A percentile compares a stretch with the other conserved stretches of the same genome.
phyloP scores from a whole-genome alignment of 2,797 vertebrate genomes.

The Otolemur crassicaudatus region DNA sequence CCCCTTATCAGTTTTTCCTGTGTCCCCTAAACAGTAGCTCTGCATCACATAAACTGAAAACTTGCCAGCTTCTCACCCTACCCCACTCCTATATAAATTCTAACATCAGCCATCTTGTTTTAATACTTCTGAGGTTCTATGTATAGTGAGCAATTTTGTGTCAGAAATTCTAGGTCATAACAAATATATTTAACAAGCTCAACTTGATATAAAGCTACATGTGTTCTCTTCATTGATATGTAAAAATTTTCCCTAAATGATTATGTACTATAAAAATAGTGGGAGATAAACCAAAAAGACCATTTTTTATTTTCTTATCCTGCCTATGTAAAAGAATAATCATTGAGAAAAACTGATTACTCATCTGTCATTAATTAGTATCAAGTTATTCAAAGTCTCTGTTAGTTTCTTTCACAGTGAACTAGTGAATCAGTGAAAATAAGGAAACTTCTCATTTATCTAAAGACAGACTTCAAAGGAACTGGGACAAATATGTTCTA shows the following conservation, averaged over 20 bases:
- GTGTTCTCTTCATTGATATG: background rate
- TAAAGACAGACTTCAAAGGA: conserved; percentile 59
- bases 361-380: conserved; percentile 37
- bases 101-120: conserved; percentile 37
- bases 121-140: conserved; percentile 63
- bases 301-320: conserved; percentile 34
- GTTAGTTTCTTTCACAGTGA: conserved; percentile 58
- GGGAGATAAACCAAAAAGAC: conserved; percentile 66
- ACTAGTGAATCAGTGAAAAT: conserved; percentile 58
- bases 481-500: conserved; percentile 68
- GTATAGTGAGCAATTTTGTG: conserved; percentile 63
- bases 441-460: conserved; percentile 37
- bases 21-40: conserved; percentile 64
- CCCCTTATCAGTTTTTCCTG: conserved; percentile 46
- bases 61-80: conserved; percentile 50
- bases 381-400: conserved; percentile 65
- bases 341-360: conserved; percentile 47
- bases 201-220: conserved; percentile 42
- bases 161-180: conserved; percentile 64
- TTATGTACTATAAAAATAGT: conserved; percentile 51
- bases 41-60: conserved; percentile 46
- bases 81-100: conserved; percentile 8
- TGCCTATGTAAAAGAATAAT: conserved; percentile 58
- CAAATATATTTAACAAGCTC: conserved; percentile 17
- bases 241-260: background rate